phyloP scores from a whole-genome alignment of 2,797 vertebrate species.

The Notamacropus eugenii region DNA sequence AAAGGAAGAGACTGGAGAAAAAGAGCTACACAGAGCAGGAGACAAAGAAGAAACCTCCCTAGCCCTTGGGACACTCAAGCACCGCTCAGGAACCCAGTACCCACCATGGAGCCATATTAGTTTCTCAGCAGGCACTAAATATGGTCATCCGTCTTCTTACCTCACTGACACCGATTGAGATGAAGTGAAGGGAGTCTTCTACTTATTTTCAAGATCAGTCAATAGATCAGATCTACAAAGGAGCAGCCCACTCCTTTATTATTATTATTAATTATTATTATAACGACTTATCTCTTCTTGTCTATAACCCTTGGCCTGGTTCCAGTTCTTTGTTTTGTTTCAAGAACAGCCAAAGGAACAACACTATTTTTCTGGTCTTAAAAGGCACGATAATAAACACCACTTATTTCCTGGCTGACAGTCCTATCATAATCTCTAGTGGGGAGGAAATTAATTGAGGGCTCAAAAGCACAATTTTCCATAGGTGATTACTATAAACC shows the following conservation, averaged over 20 bases:
- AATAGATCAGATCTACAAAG: conserved; percentile 14
- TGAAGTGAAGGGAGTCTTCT: conserved; percentile 36
- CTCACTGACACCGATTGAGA: neutral
- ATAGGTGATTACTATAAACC: conserved; percentile 46
- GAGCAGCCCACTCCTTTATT: conserved; percentile 1
- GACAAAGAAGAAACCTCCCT: neutral
- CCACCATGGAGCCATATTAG: neutral
- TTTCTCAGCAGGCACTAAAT: neutral
- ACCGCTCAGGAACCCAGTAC: neutral
- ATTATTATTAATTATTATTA: neutral
- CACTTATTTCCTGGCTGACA: conserved; percentile 58
- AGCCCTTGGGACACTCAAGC: neutral
- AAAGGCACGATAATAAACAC: neutral
- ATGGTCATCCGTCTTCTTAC: neutral
- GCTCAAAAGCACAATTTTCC: conserved; percentile 57
- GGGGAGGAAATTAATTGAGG: conserved; percentile 56
- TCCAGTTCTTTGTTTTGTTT: conserved; percentile 54
- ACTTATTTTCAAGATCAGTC: conserved; percentile 30
- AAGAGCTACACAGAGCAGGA: neutral
- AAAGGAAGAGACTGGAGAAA: neutral
- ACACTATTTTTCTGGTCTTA: conserved; percentile 35
- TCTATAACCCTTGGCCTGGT: conserved; percentile 12
- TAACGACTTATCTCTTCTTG: neutral
- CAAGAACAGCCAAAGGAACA: conserved; percentile 56
- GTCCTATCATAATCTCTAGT: conserved; percentile 47